Conservation (phyloP, 2,797 vertebrate genomes). For the Denticeps clupeoides region DNA sequence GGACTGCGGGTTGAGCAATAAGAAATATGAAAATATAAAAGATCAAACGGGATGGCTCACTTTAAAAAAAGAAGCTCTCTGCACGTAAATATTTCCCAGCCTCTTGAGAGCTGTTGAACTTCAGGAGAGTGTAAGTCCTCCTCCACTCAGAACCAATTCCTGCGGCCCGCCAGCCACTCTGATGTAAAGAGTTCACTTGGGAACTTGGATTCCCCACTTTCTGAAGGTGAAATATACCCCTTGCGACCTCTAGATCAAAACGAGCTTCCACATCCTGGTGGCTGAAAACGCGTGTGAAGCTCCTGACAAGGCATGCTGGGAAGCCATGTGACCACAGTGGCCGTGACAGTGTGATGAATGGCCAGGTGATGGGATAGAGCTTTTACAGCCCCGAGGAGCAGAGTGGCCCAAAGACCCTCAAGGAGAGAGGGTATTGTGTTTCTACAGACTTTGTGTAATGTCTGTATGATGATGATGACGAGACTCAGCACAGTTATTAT, state of each 20-base stretch:
- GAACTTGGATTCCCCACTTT: slow-evolving; percentile 40
- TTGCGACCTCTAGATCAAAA: slow-evolving; percentile 40
- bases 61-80: slow-evolving; percentile 38
- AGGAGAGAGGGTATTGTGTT: slow-evolving; percentile 32
- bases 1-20: slow-evolving; percentile 1
- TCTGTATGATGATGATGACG: slow-evolving; percentile 38
- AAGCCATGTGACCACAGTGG: slow-evolving; percentile 39
- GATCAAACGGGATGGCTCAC: slow-evolving; percentile 41
- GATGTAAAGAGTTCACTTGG: slow-evolving; percentile 32
- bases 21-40: slow-evolving; percentile 20
- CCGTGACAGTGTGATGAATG: slow-evolving; percentile 52
- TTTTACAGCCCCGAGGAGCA: slow-evolving; percentile 31
- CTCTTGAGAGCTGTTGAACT: slow-evolving; percentile 43
- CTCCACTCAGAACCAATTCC: slow-evolving; percentile 32
- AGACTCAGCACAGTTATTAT: slow-evolving; percentile 29
- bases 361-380: slow-evolving; percentile 55
- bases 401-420: slow-evolving; percentile 28
- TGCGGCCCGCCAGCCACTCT: slow-evolving; percentile 35
- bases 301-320: slow-evolving; percentile 47
- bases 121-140: slow-evolving; percentile 34
- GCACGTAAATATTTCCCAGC: slow-evolving; percentile 47
- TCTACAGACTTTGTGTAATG: slow-evolving; percentile 40
- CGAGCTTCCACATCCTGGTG: slow-evolving; percentile 36
- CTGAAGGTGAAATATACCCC: slow-evolving; percentile 31
- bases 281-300: slow-evolving; percentile 37